phyloP scores from a whole-genome alignment of 2,113 vertebrate genomes.

The Eudyptes chrysolophus region DNA sequence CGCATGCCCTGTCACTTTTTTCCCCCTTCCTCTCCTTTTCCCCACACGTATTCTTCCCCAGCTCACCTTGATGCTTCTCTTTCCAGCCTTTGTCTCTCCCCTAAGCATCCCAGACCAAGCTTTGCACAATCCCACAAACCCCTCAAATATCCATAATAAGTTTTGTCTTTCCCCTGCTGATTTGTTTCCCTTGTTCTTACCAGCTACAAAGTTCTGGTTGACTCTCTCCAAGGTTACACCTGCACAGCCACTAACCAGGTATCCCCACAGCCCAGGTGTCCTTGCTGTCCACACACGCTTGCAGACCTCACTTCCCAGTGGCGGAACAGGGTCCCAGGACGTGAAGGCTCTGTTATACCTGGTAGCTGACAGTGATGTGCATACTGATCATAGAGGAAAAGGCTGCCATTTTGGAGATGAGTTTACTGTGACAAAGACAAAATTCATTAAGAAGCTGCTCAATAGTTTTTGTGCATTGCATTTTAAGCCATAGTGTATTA shows the following conservation, averaged over 20 bases:
- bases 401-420: background rate
- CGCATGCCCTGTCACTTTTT: background rate
- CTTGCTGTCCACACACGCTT: background rate
- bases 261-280: background rate
- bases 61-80: background rate
- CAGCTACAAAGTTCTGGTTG: background rate
- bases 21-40: background rate
- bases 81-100: background rate
- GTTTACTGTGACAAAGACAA: background rate
- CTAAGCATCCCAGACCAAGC: background rate
- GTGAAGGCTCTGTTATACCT: background rate
- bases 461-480: background rate
- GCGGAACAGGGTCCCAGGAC: background rate
- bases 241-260: background rate
- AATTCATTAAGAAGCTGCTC: background rate
- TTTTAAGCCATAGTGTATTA: background rate
- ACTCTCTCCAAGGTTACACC: background rate
- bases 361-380: background rate
- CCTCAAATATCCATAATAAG: background rate
- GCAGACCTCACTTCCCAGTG: background rate
- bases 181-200: background rate
- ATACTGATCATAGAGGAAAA: background rate
- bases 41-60: background rate
- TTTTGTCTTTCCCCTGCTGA: background rate
- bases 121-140: background rate